A percentile compares a stretch with the other conserved stretches of the same genome.
These are phyloP conservation scores for Pentamera pediparva DNA, from an alignment of 53 echinoderm and acorn worm species.

Conservation along the genomic window DNA sequence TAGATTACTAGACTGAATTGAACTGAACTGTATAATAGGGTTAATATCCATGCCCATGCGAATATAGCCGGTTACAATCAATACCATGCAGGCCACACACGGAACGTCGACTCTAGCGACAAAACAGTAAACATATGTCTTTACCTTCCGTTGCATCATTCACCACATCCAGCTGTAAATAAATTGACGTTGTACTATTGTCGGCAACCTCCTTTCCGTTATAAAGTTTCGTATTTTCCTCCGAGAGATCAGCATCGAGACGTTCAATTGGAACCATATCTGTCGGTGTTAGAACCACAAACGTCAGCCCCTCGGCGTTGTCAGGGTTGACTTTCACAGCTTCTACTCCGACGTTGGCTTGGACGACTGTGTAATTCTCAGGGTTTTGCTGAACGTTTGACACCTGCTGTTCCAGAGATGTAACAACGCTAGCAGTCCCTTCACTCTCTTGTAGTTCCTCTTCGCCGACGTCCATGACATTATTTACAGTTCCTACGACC, in stretches of 20 bases:
- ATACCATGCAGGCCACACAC: no score
- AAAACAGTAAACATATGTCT: background rate
- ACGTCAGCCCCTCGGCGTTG: background rate
- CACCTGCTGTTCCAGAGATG: background rate
- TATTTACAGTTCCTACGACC: slow-evolving; percentile 7
- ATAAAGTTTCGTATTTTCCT: background rate
- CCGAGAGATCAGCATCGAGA: background rate
- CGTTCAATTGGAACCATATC: background rate
- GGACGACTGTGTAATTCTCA: slow-evolving; percentile 2
- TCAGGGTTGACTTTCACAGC: slow-evolving; percentile 13
- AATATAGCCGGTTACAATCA: no score
- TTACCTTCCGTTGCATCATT: background rate
- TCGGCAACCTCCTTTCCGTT: background rate
- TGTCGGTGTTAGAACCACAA: background rate
- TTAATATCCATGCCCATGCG: no score
- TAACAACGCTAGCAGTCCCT: background rate
- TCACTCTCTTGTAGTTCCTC: background rate
- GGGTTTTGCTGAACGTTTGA: slow-evolving; percentile 7
- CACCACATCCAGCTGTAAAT: background rate
- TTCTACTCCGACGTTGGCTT: background rate
- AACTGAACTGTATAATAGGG: no score
- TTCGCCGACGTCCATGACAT: background rate
- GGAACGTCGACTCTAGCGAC: no score
- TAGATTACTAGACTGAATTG: no score
- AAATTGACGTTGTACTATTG: background rate